Evolutionary conservation across 2,113 vertebrate genomes (phyloP), one percentile per base, ranked within the genome.

Genomic region (Micromys minutus): DNA sequence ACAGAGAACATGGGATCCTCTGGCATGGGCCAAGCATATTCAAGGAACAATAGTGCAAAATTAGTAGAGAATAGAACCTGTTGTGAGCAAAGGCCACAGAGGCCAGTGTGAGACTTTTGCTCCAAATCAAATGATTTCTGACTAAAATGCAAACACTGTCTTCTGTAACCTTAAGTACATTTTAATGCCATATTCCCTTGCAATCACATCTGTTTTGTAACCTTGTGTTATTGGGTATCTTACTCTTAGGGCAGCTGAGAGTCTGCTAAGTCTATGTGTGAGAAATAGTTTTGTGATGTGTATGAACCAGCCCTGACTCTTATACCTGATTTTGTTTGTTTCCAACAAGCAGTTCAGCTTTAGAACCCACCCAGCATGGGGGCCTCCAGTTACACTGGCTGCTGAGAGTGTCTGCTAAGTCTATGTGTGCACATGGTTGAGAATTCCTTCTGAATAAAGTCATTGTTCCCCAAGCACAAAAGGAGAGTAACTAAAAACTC

Each of bases 391-490:
- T 74, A 76, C 67, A 87, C 26, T 2, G 9, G 61, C 63, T 90
- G 79, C 36, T 65, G 85, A 89, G 26, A 94, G 13, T 74, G 47
- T 19, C n/a, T 87, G 84, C 52, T 55, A 36, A 26, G 31, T 85
- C 45, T 52, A 2, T 84, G 50, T 72, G 19, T 47, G 21, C 29
- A 15, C n/a, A 26, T 5, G 31, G 26, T 17, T 93, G 84, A 90
- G 85, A 94, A 87, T 94, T 21, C 22, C 59, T 94, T 95, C 9
- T 57, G 74, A 95, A 94, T 91, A 71, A 79, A 94, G 75, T 77
- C 79, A 84, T 45, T 91, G 57, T 42, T 96, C 90, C 87, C 87
- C 17, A 86, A 57, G 42, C 50, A 47, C 29, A 24, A 22, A 59
- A 88, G 76, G 22, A 75, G n/a, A 71, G 50, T 42, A 94, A 91